phyloP scores from a whole-genome alignment of 2,888 invertebrate genomes.

The Odontomyia ornata region DNA sequence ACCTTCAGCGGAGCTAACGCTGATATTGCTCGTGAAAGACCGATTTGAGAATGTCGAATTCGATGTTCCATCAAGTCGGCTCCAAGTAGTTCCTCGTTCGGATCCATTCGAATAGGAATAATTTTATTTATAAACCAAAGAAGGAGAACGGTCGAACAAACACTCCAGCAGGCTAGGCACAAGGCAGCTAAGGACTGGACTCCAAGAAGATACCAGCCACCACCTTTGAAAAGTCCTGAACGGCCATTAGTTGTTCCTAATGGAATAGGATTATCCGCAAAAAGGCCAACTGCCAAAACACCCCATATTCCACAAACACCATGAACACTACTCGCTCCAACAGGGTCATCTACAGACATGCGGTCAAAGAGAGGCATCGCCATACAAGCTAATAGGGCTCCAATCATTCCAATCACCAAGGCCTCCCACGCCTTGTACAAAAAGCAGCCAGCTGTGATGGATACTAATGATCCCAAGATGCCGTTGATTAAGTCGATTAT shows the following conservation, averaged over 20 bases:
- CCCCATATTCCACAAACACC: conserved; percentile 83
- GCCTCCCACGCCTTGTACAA: conserved; percentile 89
- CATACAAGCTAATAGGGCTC: conserved; percentile 76
- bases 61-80: conserved; percentile 90
- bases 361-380: conserved; percentile 80
- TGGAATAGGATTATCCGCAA: conserved; percentile 85
- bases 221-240: conserved; percentile 81
- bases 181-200: conserved; percentile 79
- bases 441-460: conserved; percentile 89
- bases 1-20: conserved; percentile 74
- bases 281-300: conserved; percentile 85
- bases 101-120: conserved; percentile 84
- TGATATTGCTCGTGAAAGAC: conserved; percentile 78
- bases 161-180: conserved; percentile 79
- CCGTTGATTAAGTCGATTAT: conserved; percentile 89
- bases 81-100: conserved; percentile 85
- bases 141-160: conserved; percentile 73
- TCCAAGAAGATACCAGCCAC: conserved; percentile 87
- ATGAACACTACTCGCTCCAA: conserved; percentile 90
- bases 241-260: conserved; percentile 82
- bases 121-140: conserved; percentile 82
- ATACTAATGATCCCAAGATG: conserved; percentile 85
- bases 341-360: conserved; percentile 82
- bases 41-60: conserved; percentile 74
- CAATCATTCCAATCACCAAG: conserved; percentile 81